Base-by-base conservation (phyloP, 2,113 vertebrate species). In the Siniperca chuatsi region DNA sequence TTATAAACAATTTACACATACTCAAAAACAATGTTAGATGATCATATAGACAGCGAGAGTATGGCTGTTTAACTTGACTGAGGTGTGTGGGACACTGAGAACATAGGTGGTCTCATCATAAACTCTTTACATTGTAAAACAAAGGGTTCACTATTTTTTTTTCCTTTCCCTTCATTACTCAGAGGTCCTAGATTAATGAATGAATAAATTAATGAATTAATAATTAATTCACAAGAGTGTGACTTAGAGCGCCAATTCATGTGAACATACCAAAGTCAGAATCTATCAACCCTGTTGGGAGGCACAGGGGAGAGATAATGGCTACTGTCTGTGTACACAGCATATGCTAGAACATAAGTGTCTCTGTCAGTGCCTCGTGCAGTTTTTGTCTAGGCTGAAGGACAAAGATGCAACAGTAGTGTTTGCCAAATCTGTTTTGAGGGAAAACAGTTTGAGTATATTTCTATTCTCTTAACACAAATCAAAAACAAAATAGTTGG, bases 291-390 rank as follows among this genome's bases (percentile, higher is more conserved):
- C 46, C 75, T 79, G 83, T 78, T 81, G 78, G 42, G 79, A 74
- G 44, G 64, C 79, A 88, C 78, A 55, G 60, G 37, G 76, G 70
- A 81, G 70, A 79, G 73, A 78, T 91, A 89, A 90, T 89, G 76
- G 76, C 60, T 79, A 16, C 83, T 84, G 74, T 75, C 58, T 84
- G 77, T 64, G 69, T 33, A 37, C 69, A 65, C 42, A 78, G 71
- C 78, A 84, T 83, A 85, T 88, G 80, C 73, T 46, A 21, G 42
- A 87, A 65, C 82, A 77, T 68, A 73, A 88, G 54, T 81, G 52
- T 76, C 33, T 68, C 62, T 75, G 76, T 78, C 64, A 58, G 74
- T 5, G 75, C 50, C 37, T 69, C 66, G 35, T 77, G 74, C 37
- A 50, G 55, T 54, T 78, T 88, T 73, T 29, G 37, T 87, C 75